Base-by-base conservation (phyloP, 2,888 invertebrate genomes). In the Poecilobothrus nobilitatus region DNA sequence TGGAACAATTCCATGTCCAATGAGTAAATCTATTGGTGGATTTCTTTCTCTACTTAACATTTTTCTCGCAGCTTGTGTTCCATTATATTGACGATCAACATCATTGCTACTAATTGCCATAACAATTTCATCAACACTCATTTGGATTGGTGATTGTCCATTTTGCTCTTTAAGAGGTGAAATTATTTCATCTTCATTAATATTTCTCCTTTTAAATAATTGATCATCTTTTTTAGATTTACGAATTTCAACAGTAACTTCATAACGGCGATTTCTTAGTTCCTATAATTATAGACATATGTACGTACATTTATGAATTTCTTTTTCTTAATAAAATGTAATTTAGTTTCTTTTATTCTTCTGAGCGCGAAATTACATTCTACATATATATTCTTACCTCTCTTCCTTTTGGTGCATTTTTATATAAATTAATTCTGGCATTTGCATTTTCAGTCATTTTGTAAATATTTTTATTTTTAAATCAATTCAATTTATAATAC, bases 181-280 rank as follows among this genome's bases (percentile, higher is more conserved):
- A 34, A 81, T 81, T 10, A 76, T 71, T 15, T 84, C 82, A 7
- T 84, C 84, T 0, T 86, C 86, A 65, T 85, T 84, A 74, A 97
- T 86, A 74, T 97, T 96, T 69, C 97, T 85, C 22, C 94, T 85
- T 81, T 99, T 99, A 68, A 92, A 87, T 62, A 98, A 83, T 78
- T 96, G 95, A 75, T 97, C 96, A 80, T 97, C 96, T 74, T 97
- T 92, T 69, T 92, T 91, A 21, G 93, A 91, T 83, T 97, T 97
- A 20, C 98, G 87, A 44, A 99, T 84, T 74, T 97, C 94, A 3
- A 98, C 89, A 3, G 91, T 92, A 66, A 92, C 89, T 80, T 97
- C 96, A 70, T 88, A 92, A 69, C 98, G 87, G 73, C 95, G 89
- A 72, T 95, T 87, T 66, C 97, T 89, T 79, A 96, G 89, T 44